Base-by-base conservation (phyloP, 1,140 invertebrate genomes). In the Drosophila prosaltans region DNA sequence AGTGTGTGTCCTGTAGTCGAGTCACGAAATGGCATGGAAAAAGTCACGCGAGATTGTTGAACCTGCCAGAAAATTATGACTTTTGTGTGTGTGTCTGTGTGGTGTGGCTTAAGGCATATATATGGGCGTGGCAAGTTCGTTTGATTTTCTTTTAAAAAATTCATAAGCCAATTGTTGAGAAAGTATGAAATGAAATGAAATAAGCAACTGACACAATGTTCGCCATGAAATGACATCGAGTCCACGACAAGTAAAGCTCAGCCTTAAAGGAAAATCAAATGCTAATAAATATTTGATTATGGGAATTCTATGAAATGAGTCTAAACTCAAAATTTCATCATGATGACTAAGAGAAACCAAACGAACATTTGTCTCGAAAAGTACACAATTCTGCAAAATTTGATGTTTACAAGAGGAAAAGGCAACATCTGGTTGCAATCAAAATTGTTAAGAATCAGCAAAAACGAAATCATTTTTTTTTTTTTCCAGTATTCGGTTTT, bases 81-180 rank as follows among this genome's bases (percentile, higher is more conserved):
- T 88, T 74, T 58, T 62, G 66, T 48, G 45, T 58, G 55, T 36
- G n/a, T 48, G 43, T 48, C 5, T 6, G 43, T 28, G 30, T 62
- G 41, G 41, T 58, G 54, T 41, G 9, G 39, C 16, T 48, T 48
- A 9, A 24, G 66, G 74, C 64, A 68, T 57, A 54, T 65, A 4
- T 36, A 7, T 36, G 64, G 71, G 69, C 62, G 76, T 77, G 64
- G 69, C 67, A 60, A n/a, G 69, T 70, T 48, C 68, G 59, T 77
- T 74, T 86, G 83, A 89, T 89, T 88, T 76, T 69, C 78, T 72
- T 80, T 72, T 86, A 45, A 80, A 89, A 86, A 86, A 86, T 86
- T 86, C 83, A 86, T 86, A 63, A 71, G 72, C 77, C 80, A 77
- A 77, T 76, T 76, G 69, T 80, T 88, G 72, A 60, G 76, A 65